Percentiles rank a stretch among this genome's conserved stretches.
Conservation (phyloP, 2,113 vertebrate species). For the Nannobrachium achirus region DNA sequence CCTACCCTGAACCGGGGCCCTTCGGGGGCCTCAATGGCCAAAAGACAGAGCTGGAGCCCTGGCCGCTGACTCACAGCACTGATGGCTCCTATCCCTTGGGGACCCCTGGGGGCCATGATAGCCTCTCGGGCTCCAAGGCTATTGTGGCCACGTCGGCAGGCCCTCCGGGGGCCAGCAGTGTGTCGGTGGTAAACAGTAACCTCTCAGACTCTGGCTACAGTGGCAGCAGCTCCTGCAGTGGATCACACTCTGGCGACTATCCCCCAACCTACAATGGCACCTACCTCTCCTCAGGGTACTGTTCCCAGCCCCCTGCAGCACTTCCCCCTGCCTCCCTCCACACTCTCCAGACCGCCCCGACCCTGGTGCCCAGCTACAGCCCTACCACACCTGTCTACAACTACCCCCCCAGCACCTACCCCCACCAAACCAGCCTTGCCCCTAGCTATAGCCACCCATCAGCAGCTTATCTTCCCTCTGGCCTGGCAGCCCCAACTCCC, state of each 20-base stretch:
- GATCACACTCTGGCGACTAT: constrained; percentile 83
- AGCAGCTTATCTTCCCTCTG: constrained; percentile 85
- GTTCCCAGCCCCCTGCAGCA: constrained; percentile 83
- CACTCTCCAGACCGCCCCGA: constrained; percentile 77
- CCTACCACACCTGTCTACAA: constrained; percentile 88
- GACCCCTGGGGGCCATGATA: constrained; percentile 83
- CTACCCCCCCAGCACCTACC: constrained; percentile 82
- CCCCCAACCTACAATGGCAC: constrained; percentile 86
- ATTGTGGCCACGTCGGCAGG: constrained; percentile 66
- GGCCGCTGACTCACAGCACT: constrained; percentile 83
- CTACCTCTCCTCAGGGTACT: constrained; percentile 92
- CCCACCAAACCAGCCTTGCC: constrained; percentile 75
- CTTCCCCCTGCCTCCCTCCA: constrained; percentile 83
- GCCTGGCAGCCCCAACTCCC: constrained; percentile 86
- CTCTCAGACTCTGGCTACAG: constrained; percentile 90
- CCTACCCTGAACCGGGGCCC: constrained; percentile 81
- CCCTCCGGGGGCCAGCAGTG: constrained; percentile 79
- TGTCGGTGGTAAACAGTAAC: constrained; percentile 82
- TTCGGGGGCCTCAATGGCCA: constrained; percentile 86
- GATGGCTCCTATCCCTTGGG: constrained; percentile 85
- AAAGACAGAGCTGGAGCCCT: constrained; percentile 90
- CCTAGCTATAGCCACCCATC: constrained; percentile 86
- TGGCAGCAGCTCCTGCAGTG: constrained; percentile 78
- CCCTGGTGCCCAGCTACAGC: constrained; percentile 86
- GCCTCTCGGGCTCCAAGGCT: constrained; percentile 83